These are phyloP conservation scores for Ditylenchus weischeri DNA, from an alignment of 2,888 invertebrate species.

Conservation along the genomic window DNA sequence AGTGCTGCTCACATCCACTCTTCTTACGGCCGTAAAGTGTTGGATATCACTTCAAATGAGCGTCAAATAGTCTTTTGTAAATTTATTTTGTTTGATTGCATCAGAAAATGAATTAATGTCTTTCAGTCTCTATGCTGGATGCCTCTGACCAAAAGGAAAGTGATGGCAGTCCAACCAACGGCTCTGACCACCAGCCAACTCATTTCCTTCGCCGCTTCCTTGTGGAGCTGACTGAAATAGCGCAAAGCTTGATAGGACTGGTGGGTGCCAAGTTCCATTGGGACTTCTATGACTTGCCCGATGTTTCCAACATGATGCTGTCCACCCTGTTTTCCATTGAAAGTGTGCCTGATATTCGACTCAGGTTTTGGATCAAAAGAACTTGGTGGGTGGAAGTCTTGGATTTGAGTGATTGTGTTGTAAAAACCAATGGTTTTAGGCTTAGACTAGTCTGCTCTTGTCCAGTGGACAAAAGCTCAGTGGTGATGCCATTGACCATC, in stretches of 20 bases:
- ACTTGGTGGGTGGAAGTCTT: conserved; percentile 30
- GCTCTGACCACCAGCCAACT: background rate
- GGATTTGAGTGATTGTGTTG: no score
- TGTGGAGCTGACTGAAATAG: conserved; percentile 28
- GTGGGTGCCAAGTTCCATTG: conserved; percentile 31
- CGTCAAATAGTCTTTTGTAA: conserved; percentile 42
- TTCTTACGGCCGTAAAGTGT: conserved; percentile 30
- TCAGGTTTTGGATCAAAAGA: conserved; percentile 39
- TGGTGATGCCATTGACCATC: conserved; percentile 28
- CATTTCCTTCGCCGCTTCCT: conserved; percentile 27
- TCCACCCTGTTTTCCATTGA: conserved; percentile 24
- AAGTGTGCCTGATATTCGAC: conserved; percentile 35
- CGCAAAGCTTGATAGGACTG: conserved; percentile 39
- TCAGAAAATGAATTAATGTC: no score
- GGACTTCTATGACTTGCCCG: conserved; percentile 31
- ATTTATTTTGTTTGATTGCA: background rate
- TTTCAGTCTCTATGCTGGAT: conserved; percentile 28
- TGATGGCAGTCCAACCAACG: background rate
- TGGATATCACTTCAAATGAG: conserved; percentile 41
- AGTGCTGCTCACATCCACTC: conserved; percentile 31
- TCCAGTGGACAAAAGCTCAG: conserved; percentile 24
- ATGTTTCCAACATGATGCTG: conserved; percentile 26
- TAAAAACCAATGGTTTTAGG: conserved; percentile 12
- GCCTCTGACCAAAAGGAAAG: conserved; percentile 12
- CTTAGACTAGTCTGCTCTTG: conserved; percentile 33